Base-by-base conservation (phyloP, 2,888 invertebrate genomes). In the Anorthoa munda region DNA sequence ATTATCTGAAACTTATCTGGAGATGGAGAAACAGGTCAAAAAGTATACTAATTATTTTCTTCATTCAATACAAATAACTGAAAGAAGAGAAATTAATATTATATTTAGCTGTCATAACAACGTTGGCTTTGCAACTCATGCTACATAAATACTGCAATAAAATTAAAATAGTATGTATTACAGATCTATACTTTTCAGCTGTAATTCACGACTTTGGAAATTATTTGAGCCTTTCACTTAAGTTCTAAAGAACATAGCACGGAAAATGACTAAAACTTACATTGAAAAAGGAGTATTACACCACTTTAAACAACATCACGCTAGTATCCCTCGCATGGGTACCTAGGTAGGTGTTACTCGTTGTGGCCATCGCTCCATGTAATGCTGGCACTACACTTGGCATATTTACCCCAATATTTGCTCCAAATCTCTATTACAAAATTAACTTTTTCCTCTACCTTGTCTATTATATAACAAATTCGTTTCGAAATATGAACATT, bases 161-260 rank as follows among this genome's bases (percentile, higher is more conserved):
- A 50, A 45, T 23, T 21, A 18, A 58, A 50, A 17, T 9, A 21
- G 2, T 12, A 21, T 4, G 1, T 50, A 59, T 21, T 17, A 13
- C 23, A 45, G 18, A 73, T n/a, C 17, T 56, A 39, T 23, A 0
- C 0, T 15, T 45, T 50, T 45, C 17, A 59, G 26, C 26, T 45
- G 50, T 31, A 58, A 51, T 59, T 51, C 7, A 77, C 7, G 31
- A 70, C 11, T 59, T 77, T 69, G 7, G 46, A 46, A 59, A 59
- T 31, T 0, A 65, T 50, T 74, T 80, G 75, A 66, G 79, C 72
- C 7, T 26, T 17, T 71, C 46, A 75, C 45, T 70, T 51, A 72
- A n/a, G 23, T 46, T 78, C 5, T 76, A 78, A 21, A 55, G 39
- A 60, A 51, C 45, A 67, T 74, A 80, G 66, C 66, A 64, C 50